phyloP scores from a whole-genome alignment of 1,140 invertebrate genomes.

The Pachypsylla venusta region DNA sequence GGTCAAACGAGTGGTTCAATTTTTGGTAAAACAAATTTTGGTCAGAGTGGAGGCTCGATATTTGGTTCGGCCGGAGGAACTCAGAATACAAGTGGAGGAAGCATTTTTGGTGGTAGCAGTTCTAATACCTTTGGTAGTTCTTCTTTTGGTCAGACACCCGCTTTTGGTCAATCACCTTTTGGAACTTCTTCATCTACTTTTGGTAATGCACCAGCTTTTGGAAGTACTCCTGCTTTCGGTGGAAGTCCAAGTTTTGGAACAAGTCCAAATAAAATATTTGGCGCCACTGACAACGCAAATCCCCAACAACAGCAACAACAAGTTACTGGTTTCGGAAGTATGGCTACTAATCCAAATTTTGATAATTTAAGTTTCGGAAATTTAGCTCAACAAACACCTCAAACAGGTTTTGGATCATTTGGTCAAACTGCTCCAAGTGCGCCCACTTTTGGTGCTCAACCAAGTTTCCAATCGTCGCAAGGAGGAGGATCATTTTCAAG shows the following conservation, averaged over 20 bases:
- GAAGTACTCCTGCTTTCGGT: slow-evolving; percentile 36
- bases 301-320: slow-evolving; percentile 18
- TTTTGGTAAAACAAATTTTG: slow-evolving; percentile 7
- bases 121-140: background rate
- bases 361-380: background rate
- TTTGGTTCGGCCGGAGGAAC: background rate
- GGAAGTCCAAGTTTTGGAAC: slow-evolving; percentile 16
- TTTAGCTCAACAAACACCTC: background rate
- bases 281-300: slow-evolving; percentile 11
- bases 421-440: background rate
- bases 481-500: background rate
- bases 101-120: background rate
- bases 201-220: slow-evolving; percentile 34
- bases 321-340: background rate
- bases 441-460: background rate
- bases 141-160: slow-evolving; percentile 13
- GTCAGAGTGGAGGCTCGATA: background rate
- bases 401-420: background rate
- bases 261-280: slow-evolving; percentile 17
- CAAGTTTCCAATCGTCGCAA: background rate
- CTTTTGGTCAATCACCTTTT: slow-evolving; percentile 14
- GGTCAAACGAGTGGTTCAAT: slow-evolving; percentile 17
- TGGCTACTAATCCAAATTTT: background rate
- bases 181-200: slow-evolving; percentile 28
- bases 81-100: background rate